Percentiles rank a stretch among this genome's conserved stretches.
Evolutionary conservation across 2,113 vertebrate species (phyloP).

Genomic region (Piliocolobus tephrosceles): DNA sequence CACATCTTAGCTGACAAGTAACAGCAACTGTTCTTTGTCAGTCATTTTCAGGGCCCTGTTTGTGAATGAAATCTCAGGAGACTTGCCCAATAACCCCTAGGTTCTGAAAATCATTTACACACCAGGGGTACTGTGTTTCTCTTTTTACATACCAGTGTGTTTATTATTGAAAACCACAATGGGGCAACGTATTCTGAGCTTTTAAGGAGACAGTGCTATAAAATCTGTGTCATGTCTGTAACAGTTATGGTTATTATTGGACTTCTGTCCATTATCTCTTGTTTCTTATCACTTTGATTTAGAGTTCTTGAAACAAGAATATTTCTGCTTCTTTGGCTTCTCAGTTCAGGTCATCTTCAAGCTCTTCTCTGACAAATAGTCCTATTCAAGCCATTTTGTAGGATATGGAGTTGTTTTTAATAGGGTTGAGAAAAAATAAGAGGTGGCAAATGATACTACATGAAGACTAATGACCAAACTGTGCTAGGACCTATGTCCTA

Average conservation of each 20-base stretch:
- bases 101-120: background rate
- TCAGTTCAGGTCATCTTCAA: background rate
- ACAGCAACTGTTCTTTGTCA: slow-evolving; percentile 56
- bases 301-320: slow-evolving; percentile 13
- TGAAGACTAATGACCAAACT: background rate
- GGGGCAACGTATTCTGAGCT: background rate
- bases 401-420: background rate
- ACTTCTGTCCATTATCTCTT: slow-evolving; percentile 14
- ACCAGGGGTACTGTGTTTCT: background rate
- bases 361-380: background rate
- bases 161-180: slow-evolving; percentile 21
- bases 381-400: background rate
- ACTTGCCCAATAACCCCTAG: background rate
- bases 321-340: background rate
- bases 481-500: background rate
- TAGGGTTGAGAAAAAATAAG: background rate
- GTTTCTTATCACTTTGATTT: background rate
- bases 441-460: background rate
- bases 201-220: background rate
- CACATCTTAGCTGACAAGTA: slow-evolving; percentile 30
- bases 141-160: background rate
- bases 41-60: background rate
- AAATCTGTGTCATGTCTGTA: background rate
- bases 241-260: background rate
- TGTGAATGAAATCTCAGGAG: slow-evolving; percentile 51